A percentile compares a stretch with the other conserved stretches of the same genome.
These are phyloP conservation scores for Nephrotoma guestfalica DNA, from an alignment of 2,888 invertebrate species.

Conservation along the genomic window DNA sequence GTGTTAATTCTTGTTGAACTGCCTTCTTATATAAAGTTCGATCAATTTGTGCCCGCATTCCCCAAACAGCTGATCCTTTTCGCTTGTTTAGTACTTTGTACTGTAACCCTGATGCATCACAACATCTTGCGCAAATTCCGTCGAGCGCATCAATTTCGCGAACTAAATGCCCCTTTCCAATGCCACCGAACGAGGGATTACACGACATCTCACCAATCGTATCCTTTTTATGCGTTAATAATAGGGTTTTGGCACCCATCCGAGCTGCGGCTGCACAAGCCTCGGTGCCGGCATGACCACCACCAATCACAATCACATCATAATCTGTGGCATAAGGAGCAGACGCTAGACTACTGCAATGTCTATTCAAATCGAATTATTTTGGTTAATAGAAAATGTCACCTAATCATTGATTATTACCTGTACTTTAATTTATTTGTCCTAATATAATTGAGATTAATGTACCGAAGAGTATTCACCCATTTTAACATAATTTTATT, in stretches of 20 bases:
- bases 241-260: conserved; percentile 63
- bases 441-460: not conserved
- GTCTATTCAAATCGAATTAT: not conserved
- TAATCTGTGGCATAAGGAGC: not conserved
- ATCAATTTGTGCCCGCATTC: conserved; percentile 78
- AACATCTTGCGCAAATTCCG: conserved; percentile 66
- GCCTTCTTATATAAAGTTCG: conserved; percentile 59
- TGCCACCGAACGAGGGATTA: conserved; percentile 86
- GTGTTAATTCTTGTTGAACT: conserved; percentile 54
- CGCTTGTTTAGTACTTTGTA: conserved; percentile 66
- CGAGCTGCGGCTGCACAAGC: conserved; percentile 71
- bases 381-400: not conserved
- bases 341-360: not conserved
- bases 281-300: conserved; percentile 85
- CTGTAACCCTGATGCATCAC: conserved; percentile 66
- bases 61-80: conserved; percentile 84
- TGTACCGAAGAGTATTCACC: not conserved
- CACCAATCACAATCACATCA: conserved; percentile 37
- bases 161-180: conserved; percentile 82
- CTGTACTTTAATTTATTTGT: not conserved
- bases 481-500: not conserved
- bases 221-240: conserved; percentile 70
- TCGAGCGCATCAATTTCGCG: conserved; percentile 78
- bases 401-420: not conserved
- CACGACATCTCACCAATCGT: conserved; percentile 91